Conservation (phyloP, 2,888 invertebrate genomes). For the Rhaphigaster nebulosa region DNA sequence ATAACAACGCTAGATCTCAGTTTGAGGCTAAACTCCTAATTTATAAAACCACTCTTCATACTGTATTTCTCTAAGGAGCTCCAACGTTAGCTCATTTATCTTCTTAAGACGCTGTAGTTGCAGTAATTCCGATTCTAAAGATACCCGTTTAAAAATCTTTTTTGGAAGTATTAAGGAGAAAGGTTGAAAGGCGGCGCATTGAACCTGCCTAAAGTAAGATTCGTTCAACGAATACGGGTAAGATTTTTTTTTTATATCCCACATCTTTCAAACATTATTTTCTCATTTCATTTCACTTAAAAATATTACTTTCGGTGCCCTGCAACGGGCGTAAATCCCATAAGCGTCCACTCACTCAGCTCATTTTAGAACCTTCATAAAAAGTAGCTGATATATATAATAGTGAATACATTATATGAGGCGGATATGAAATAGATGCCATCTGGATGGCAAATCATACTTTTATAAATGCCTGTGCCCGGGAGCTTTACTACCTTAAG, state of each 20-base stretch:
- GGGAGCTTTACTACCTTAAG: slow-evolving; percentile 43
- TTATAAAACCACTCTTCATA: no score
- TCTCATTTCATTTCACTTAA: neutral
- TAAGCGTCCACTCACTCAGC: neutral
- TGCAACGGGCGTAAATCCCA: neutral
- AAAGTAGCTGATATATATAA: slow-evolving; percentile 21
- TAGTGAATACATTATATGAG: neutral
- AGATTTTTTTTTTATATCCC: neutral
- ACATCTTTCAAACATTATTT: neutral
- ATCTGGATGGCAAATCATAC: slow-evolving; percentile 19
- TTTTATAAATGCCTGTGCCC: slow-evolving; percentile 12
- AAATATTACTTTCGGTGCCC: neutral
- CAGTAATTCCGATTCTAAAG: neutral
- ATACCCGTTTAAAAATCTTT: neutral
- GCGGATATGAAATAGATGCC: neutral
- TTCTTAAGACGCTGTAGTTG: neutral
- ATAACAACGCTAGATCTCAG: no score
- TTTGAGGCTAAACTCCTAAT: no score
- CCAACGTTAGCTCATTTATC: no score
- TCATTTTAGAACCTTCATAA: neutral
- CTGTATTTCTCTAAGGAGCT: no score
- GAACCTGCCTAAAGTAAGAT: neutral
- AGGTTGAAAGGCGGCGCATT: neutral
- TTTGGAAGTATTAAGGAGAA: neutral
- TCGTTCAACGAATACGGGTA: neutral